phyloP scores from a whole-genome alignment of 2,797 vertebrate genomes.

The Ptychadena robeensis region DNA sequence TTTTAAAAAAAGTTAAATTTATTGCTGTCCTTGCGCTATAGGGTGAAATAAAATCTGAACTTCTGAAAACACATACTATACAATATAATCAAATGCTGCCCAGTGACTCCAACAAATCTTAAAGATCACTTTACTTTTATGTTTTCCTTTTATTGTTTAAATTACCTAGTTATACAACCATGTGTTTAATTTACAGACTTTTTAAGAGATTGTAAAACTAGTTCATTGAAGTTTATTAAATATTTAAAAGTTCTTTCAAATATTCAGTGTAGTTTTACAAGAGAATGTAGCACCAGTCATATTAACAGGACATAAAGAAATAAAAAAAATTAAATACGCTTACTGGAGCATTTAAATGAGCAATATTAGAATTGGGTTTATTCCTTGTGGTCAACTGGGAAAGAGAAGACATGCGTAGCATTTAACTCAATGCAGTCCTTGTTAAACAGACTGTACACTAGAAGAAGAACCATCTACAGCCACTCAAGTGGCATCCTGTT shows the following conservation, averaged over 20 bases:
- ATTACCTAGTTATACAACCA: conserved; percentile 13
- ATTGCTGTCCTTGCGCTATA: background rate
- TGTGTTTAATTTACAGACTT: conserved; percentile 8
- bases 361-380: background rate
- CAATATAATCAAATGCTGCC: background rate
- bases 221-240: conserved; percentile 23
- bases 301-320: conserved; percentile 6
- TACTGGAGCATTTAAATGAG: conserved; percentile 1
- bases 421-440: no score
- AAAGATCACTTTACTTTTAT: background rate
- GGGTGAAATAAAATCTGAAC: background rate
- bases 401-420: no score
- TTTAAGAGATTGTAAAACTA: conserved; percentile 25
- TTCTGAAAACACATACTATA: background rate
- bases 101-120: background rate
- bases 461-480: no score
- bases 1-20: background rate
- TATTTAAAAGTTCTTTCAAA: conserved; percentile 15
- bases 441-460: no score
- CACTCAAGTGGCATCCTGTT: no score
- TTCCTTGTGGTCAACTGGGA: no score
- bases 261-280: conserved; percentile 2
- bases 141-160: conserved; percentile 4
- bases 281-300: background rate
- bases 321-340: background rate